Evolutionary conservation across 2,797 vertebrate species (phyloP), one percentile per base, ranked within the genome.

Genomic region (Pelobates cultripes): DNA sequence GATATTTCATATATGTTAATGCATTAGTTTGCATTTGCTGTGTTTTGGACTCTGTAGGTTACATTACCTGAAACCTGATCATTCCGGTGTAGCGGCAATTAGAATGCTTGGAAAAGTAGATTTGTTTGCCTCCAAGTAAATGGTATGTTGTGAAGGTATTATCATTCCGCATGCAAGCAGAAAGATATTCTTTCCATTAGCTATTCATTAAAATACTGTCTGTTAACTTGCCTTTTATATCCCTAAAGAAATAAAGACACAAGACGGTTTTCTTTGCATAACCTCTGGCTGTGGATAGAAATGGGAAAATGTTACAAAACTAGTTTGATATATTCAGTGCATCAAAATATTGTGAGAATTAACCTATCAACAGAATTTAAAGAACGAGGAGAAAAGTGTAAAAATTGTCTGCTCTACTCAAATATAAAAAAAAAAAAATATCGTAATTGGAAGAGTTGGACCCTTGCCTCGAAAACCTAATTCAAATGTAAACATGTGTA

Each of bases 131-230:
- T 60, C 12, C 57, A 60, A 60, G 10, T 60, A 60, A 60, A 60
- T 60, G 57, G 15, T 14, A 60, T 13, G 57, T 60, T 60, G 57
- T n/a, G 57, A 60, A 60, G 57, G 12, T 60, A 60, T 60, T 60
- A 13, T 10, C 57, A 60, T 60, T 60, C 9, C 15, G 12, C 15
- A 60, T 60, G 57, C 57, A 60, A 60, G 47, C 28, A 28, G 28
- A 28, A 28, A 28, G 28, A 60, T 13, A 13, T 60, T 13, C 57
- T 60, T 14, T 60, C 12, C 15, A 60, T 60, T 60, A 60, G 15
- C 57, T 60, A 15, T 60, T 60, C 57, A 60, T 60, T 60, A 60
- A 60, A 60, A 60, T 43, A 69, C 86, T 73, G 86, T 89, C 80
- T 60, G 57, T 60, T 60, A 60, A 12, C 57, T 13, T 60, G 57